These are phyloP conservation scores for Urocolius indicus DNA, from an alignment of 2,113 vertebrate species.

Conservation along the genomic window DNA sequence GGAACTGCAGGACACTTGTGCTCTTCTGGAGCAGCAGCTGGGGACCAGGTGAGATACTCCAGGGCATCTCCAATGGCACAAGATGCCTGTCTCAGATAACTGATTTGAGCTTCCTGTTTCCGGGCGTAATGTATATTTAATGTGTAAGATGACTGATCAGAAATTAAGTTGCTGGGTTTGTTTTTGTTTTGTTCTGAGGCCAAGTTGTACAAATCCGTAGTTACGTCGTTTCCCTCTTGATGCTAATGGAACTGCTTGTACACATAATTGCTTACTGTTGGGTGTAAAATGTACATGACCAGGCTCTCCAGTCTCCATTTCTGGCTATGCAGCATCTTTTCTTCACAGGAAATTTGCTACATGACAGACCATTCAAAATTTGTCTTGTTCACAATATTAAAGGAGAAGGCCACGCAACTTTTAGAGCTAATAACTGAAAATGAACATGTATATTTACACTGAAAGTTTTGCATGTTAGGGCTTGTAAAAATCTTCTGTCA, in stretches of 20 bases:
- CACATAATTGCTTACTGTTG: not conserved
- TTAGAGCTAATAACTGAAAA: conserved; percentile 13
- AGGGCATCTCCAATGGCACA: conserved; percentile 7
- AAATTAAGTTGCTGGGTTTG: conserved; percentile 6
- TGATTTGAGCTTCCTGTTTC: conserved; percentile 21
- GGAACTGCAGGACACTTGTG: conserved; percentile 60
- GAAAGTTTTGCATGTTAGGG: conserved; percentile 9
- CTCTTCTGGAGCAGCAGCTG: conserved; percentile 71
- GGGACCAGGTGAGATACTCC: conserved; percentile 60
- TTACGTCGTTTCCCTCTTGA: not conserved
- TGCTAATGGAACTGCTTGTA: conserved; percentile 10
- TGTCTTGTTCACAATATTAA: not conserved
- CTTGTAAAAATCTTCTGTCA: conserved; percentile 44
- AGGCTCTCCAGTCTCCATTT: not conserved
- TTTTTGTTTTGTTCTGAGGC: conserved; percentile 37
- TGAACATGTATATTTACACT: not conserved
- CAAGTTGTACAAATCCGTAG: conserved; percentile 1
- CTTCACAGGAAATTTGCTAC: conserved; percentile 6
- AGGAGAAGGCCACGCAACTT: conserved; percentile 15
- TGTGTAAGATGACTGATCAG: not conserved
- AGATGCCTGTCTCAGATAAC: not conserved
- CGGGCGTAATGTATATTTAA: not conserved
- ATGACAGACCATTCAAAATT: conserved; percentile 10
- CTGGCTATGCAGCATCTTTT: conserved; percentile 21
- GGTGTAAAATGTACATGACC: not conserved